These are phyloP conservation scores for Bolinopsis microptera DNA, from an alignment of 37 sponge, comb jelly and placozoan species.

Conservation along the genomic window DNA sequence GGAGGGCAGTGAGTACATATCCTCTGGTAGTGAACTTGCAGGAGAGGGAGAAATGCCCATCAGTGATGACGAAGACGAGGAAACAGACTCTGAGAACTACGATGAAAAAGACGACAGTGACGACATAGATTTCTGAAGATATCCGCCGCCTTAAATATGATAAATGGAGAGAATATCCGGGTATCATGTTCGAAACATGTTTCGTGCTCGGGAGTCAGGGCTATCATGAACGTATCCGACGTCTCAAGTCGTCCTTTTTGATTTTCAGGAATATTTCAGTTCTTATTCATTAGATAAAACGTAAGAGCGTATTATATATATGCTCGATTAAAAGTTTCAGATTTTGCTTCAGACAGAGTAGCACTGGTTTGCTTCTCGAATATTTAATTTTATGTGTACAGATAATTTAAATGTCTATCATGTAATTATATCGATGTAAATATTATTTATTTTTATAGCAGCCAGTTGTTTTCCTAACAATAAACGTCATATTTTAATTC, in stretches of 20 bases:
- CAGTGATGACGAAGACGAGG: constrained; percentile 38
- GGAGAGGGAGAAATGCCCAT: constrained; percentile 63
- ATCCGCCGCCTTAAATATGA: no score
- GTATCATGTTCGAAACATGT: no score
- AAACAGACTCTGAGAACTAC: constrained; percentile 53
- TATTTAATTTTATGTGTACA: background rate
- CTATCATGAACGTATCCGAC: no score
- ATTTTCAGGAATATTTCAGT: background rate
- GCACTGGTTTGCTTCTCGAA: background rate
- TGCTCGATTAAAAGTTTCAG: background rate
- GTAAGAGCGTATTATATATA: no score
- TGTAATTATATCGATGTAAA: background rate
- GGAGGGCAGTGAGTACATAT: constrained; percentile 57
- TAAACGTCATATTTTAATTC: no score
- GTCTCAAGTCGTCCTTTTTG: background rate
- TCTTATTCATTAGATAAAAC: no score
- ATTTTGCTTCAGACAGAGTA: background rate
- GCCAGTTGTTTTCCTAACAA: background rate
- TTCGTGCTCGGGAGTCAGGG: no score
- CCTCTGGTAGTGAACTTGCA: constrained; percentile 41
- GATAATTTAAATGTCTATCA: background rate
- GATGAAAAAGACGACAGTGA: constrained; percentile 63
- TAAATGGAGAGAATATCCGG: no score
- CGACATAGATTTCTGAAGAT: constrained; percentile 51
- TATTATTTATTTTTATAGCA: background rate